Conservation (phyloP, 2,797 vertebrate genomes). For the Sebastes dallii region DNA sequence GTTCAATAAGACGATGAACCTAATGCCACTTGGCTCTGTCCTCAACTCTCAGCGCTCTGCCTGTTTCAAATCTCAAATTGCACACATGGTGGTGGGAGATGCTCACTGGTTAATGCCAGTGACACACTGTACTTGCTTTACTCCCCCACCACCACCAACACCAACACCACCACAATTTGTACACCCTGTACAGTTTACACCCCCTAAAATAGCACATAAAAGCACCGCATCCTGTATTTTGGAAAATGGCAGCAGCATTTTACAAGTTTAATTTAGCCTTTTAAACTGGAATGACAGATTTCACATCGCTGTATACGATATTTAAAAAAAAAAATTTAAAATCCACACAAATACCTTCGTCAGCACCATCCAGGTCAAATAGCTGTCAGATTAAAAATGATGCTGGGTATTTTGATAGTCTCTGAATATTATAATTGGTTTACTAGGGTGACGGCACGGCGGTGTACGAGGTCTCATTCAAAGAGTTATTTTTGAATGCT, state of each 20-base stretch:
- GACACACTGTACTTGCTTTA: slow-evolving; percentile 14
- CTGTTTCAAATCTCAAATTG: slow-evolving; percentile 32
- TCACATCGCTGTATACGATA: not conserved
- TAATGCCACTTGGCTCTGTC: slow-evolving; percentile 23
- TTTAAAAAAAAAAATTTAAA: no score
- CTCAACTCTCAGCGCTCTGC: not conserved
- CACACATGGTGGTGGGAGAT: slow-evolving; percentile 22
- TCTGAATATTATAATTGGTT: slow-evolving; percentile 30
- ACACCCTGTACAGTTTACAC: not conserved
- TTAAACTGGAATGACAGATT: slow-evolving; percentile 9
- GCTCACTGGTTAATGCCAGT: slow-evolving; percentile 28
- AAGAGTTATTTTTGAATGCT: slow-evolving; percentile 47
- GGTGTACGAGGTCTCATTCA: slow-evolving; percentile 14
- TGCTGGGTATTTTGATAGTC: slow-evolving; percentile 21
- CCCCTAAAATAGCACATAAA: not conserved
- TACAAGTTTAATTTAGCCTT: not conserved
- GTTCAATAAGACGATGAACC: slow-evolving; percentile 31
- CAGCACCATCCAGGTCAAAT: slow-evolving; percentile 10
- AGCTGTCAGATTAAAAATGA: slow-evolving; percentile 30
- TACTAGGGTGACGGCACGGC: not conserved
- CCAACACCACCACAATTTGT: slow-evolving; percentile 8
- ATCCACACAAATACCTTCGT: not conserved
- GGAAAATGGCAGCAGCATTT: slow-evolving; percentile 7
- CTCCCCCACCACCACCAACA: not conserved
- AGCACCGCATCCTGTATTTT: not conserved